Base-by-base conservation (phyloP, 2,797 vertebrate species). In the Syngnathus rostellatus region DNA sequence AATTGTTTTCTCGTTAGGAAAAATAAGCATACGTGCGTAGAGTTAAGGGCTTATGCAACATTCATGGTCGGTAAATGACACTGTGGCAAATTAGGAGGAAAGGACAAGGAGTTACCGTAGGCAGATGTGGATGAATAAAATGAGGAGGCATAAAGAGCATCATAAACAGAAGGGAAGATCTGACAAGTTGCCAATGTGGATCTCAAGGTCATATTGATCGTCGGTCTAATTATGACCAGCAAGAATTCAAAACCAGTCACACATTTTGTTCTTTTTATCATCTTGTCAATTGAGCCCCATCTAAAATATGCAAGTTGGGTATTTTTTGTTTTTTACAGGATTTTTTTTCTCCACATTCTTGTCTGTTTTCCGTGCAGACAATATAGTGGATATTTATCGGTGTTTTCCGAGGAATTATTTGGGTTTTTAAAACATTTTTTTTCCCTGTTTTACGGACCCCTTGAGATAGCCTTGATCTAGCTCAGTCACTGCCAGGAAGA, bases 141-240 rank as follows among this genome's bases (percentile, higher is more conserved):
- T 38, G 50, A 60, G 66, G 38, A n/a, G 23, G 11, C 11, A 55
- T 23, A 16, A 3, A 17, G 7, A 37, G 25, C 6, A 31, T 14
- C 55, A 8, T 57, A 2, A 14, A 12, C 31, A 14, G 5, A 59
- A 37, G 7, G 14, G 23, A n/a, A 31, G 8, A n/a, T 65, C 66
- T 57, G 63, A 75, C 64, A 61, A 64, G 63, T 67, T 66, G 72
- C 41, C 5, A 38, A 59, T 65, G 60, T 69, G 79, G 70, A 77
- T 76, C 72, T 87, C 87, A 88, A 88, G 83, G 88, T 89, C 81
- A 77, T 81, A 86, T 75, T 68, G 79, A 87, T 40, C 19, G 17
- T 11, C 17, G n/a, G 14, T 60, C 14, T 2, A 58, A 3, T 17
- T 58, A 8, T 88, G 75, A 78, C 76, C 68, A 23, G n/a, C 21